These are phyloP conservation scores for Tinamus guttatus DNA, from an alignment of 2,113 vertebrate genomes.

Conservation along the genomic window DNA sequence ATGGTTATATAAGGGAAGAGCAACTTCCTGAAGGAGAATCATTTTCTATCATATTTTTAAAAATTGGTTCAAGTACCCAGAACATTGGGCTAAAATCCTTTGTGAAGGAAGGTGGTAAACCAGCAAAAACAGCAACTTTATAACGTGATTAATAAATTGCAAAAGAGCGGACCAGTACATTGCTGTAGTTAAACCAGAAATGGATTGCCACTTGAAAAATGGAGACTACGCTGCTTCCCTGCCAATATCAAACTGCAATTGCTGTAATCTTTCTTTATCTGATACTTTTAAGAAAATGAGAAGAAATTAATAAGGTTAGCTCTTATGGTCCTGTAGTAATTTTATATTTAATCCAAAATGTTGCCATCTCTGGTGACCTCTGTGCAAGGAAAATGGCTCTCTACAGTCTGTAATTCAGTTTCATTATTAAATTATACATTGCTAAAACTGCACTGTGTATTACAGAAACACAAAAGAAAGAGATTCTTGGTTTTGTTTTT, in stretches of 20 bases:
- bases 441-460: not conserved
- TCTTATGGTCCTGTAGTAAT: not conserved
- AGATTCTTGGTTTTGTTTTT: not conserved
- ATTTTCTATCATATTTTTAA: not conserved
- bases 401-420: not conserved
- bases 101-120: not conserved
- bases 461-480: not conserved
- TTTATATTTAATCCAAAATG: slow-evolving; percentile 36
- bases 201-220: not conserved
- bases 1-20: not conserved
- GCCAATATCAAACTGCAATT: not conserved
- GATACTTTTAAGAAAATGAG: slow-evolving; percentile 34
- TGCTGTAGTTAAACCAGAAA: not conserved
- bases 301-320: slow-evolving; percentile 41
- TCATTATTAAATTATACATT: not conserved
- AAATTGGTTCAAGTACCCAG: not conserved
- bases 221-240: not conserved
- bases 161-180: not conserved
- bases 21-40: not conserved
- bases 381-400: not conserved
- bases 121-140: not conserved
- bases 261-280: not conserved
- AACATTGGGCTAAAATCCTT: not conserved
- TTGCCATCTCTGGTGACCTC: not conserved
- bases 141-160: not conserved